A percentile compares a stretch with the other conserved stretches of the same genome.
These are phyloP conservation scores for Takifugu flavidus DNA, from an alignment of 2,113 vertebrate genomes.

Conservation along the genomic window DNA sequence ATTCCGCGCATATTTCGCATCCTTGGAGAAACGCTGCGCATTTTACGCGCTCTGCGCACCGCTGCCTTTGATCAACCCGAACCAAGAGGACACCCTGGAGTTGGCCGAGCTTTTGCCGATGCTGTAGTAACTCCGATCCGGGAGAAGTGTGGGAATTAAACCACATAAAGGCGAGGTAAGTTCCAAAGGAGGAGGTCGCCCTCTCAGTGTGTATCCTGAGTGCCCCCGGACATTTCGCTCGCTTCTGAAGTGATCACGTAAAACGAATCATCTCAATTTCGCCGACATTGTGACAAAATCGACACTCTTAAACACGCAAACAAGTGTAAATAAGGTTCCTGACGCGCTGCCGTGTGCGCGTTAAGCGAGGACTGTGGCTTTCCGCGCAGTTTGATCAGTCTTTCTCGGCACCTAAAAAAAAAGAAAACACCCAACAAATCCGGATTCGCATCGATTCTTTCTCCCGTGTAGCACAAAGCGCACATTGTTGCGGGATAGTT, in stretches of 20 bases:
- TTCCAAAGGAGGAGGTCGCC: constrained; percentile 58
- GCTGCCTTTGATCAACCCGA: constrained; percentile 11
- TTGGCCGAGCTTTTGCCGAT: constrained; percentile 35
- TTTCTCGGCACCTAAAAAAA: constrained; percentile 9
- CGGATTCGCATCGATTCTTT: constrained; percentile 8
- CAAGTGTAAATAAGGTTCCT: no score
- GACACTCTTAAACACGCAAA: background rate
- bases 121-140: constrained; percentile 32
- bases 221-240: constrained; percentile 44
- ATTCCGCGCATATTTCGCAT: constrained; percentile 97
- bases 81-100: constrained; percentile 32
- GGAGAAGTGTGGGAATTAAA: constrained; percentile 58
- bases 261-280: constrained; percentile 21
- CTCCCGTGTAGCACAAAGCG: background rate
- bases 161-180: constrained; percentile 72
- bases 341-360: no score
- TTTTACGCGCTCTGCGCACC: constrained; percentile 71
- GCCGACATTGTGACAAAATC: background rate
- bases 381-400: constrained; percentile 35
- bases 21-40: constrained; percentile 80
- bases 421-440: constrained; percentile 1
- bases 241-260: constrained; percentile 29
- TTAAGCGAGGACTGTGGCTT: constrained; percentile 34
- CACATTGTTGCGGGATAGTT: background rate
- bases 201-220: constrained; percentile 16